Evolutionary conservation across 2,797 vertebrate species (phyloP).

Genomic region (Podarcis siculus): DNA sequence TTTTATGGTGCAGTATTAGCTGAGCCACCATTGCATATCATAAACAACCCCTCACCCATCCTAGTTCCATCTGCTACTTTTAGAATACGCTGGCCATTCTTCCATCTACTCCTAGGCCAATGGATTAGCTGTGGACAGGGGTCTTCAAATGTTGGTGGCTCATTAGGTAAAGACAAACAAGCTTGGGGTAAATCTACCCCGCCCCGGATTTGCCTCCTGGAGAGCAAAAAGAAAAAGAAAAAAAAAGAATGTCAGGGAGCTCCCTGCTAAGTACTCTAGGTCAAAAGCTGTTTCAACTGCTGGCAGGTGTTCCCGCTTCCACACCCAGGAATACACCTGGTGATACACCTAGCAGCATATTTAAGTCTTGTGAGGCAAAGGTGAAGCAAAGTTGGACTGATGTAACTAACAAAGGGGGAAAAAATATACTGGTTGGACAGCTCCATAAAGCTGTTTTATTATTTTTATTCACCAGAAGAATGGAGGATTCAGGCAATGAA

Average conservation of each 20-base stretch:
- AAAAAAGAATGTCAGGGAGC: neutral
- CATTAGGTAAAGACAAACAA: neutral
- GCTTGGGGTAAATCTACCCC: no score
- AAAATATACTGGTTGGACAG: neutral
- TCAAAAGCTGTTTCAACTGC: neutral
- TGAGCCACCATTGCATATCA: no score
- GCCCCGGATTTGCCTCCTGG: neutral
- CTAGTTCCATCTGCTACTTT: neutral
- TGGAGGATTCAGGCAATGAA: neutral
- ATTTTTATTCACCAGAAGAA: neutral
- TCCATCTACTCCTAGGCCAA: neutral
- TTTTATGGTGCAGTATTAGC: neutral
- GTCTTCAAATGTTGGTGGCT: neutral
- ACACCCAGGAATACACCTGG: neutral
- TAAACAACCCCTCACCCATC: neutral
- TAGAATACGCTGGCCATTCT: neutral
- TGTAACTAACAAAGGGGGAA: neutral
- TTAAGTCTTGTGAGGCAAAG: constrained; percentile 7
- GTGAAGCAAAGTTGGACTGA: neutral
- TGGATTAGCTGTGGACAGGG: neutral
- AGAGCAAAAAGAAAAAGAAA: neutral
- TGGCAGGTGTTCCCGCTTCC: neutral
- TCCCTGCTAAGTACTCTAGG: neutral
- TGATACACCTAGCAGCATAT: neutral
- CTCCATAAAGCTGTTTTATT: neutral